Conservation (phyloP, 2,888 invertebrate genomes). For the Cartodere bifasciata region DNA sequence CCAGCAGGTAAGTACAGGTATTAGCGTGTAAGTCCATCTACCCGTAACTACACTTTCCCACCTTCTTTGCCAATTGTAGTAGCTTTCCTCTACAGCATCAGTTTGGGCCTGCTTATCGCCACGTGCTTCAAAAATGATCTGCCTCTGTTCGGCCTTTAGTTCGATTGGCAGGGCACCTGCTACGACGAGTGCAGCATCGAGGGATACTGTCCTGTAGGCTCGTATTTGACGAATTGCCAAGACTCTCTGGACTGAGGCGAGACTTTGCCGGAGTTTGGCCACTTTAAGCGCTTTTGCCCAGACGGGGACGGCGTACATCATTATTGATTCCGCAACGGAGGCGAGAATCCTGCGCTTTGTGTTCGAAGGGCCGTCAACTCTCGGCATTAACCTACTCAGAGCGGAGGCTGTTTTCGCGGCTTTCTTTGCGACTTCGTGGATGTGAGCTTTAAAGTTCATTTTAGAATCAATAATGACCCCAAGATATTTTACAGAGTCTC, state of each 20-base stretch:
- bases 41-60: no score
- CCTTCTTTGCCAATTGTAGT: conserved; percentile 8
- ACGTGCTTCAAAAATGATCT: not conserved
- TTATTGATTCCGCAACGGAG: conserved; percentile 9
- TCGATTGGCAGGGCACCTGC: conserved; percentile 11
- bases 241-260: conserved; percentile 1
- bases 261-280: not conserved
- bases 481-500: conserved; percentile 6
- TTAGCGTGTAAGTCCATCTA: no score
- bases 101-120: not conserved
- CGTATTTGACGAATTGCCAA: not conserved
- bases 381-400: conserved; percentile 10
- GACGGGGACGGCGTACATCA: conserved; percentile 14
- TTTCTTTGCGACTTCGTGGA: conserved; percentile 1
- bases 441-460: conserved; percentile 4
- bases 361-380: conserved; percentile 6
- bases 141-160: conserved; percentile 11
- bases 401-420: conserved; percentile 1
- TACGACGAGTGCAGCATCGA: conserved; percentile 10
- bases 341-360: conserved; percentile 6
- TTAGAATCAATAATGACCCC: conserved; percentile 4
- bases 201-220: conserved; percentile 12
- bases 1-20: no score
- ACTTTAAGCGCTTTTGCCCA: conserved; percentile 9
- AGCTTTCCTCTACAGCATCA: conserved; percentile 5